Base-by-base conservation (phyloP, 2,113 vertebrate genomes). In the Tautogolabrus adspersus region DNA sequence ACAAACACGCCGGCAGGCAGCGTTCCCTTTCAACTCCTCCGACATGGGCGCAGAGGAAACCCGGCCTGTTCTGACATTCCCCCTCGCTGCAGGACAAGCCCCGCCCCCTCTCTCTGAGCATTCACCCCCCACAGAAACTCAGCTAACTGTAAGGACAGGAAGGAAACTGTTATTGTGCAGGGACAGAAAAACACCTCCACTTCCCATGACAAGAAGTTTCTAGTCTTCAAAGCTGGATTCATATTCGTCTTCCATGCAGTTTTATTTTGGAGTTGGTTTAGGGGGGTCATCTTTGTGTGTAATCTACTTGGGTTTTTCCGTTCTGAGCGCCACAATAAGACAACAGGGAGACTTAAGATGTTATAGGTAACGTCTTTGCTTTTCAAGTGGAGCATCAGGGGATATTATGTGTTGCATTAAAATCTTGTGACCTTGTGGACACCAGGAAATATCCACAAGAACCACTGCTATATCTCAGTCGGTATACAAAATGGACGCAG, bases 1-100 rank as follows among this genome's bases (percentile, higher is more conserved):
- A 88, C 65, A 90, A 90, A 87, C 83, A 89, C 2, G 72, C 75
- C 34, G 40, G 55, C 79, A 73, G 83, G 79, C 77, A 80, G 69
- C 69, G 21, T 79, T 89, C 72, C 40, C 79, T 89, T 85, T 90
- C 73, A 83, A 80, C 71, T 61, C 3, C 1, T 44, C 66, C 38
- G 57, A 83, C 76, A 73, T 80, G 11, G 26, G 38, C 74, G 54
- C 26, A 55, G 58, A 77, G 55, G 56, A 79, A 74, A 61, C 71
- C 51, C 71, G 8, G 40, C 62, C 54, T 62, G 59, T 12, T 75
- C 78, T 62, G 62, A 69, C 66, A 57, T 42, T 26, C 59, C 55
- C 58, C 9, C 59, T 79, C 47, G 5, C 57, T 81, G 40, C 52
- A 64, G n/a, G 9, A 18, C 12, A 38, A 38, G 58, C 42, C 55